A percentile compares a stretch with the other conserved stretches of the same genome.
Conservation (phyloP, 2,113 vertebrate genomes). For the Daboia siamensis region DNA sequence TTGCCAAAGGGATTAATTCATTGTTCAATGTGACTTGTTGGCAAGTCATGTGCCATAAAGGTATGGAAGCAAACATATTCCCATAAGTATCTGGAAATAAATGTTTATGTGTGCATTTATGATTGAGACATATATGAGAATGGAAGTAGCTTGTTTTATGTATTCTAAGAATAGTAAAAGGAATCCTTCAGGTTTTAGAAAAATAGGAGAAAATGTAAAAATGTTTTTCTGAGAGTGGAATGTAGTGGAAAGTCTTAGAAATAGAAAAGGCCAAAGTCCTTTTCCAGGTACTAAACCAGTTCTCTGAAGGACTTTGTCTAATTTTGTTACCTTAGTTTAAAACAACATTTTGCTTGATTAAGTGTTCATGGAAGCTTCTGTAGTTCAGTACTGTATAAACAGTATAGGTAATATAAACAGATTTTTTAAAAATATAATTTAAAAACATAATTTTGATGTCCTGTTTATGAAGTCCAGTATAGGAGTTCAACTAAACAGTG, state of each 20-base stretch:
- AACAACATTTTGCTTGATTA: background rate
- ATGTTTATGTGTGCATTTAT: background rate
- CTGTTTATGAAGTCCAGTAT: background rate
- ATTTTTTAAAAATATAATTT: background rate
- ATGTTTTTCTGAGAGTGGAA: background rate
- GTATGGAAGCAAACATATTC: background rate
- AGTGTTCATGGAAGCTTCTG: background rate
- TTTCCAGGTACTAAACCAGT: background rate
- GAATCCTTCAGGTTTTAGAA: background rate
- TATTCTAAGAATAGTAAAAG: background rate
- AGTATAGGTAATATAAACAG: background rate
- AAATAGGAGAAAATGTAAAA: background rate
- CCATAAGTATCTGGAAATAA: too few species aligned
- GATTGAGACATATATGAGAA: background rate
- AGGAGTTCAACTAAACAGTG: background rate
- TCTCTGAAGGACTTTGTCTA: background rate
- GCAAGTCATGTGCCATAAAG: constrained; percentile 7
- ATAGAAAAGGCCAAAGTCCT: background rate
- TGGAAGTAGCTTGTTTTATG: background rate
- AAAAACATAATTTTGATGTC: background rate
- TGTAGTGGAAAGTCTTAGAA: background rate
- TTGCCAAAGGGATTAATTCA: background rate
- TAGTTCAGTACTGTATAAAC: background rate
- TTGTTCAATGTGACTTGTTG: constrained; percentile 14
- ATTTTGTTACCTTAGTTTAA: background rate